phyloP scores from a whole-genome alignment of 2,797 vertebrate genomes.

The Anguilla anguilla region DNA sequence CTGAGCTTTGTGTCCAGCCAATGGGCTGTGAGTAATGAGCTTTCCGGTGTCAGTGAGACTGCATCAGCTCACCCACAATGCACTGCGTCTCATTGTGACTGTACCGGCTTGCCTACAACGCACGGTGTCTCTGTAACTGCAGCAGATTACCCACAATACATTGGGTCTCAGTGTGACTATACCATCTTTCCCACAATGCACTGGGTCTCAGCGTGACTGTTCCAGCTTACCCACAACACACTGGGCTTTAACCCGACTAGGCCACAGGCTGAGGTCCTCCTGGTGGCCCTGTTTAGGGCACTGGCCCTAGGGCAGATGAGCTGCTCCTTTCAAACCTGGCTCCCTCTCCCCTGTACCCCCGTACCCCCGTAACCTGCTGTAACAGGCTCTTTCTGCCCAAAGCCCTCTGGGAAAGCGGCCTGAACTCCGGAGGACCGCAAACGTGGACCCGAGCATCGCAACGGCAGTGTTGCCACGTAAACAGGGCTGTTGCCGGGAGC shows the following conservation, averaged over 20 bases:
- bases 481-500: slow-evolving; percentile 34
- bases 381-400: not conserved
- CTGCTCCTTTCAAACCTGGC: not conserved
- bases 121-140: no score
- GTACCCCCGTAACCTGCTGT: not conserved
- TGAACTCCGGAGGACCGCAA: slow-evolving; percentile 20
- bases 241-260: not conserved
- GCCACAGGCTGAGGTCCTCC: not conserved
- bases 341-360: not conserved
- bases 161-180: no score
- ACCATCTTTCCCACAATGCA: no score
- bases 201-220: no score
- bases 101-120: no score
- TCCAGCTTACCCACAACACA: not conserved
- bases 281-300: not conserved
- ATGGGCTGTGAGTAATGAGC: slow-evolving; percentile 45
- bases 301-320: not conserved
- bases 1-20: slow-evolving; percentile 42
- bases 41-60: slow-evolving; percentile 25
- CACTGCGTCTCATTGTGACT: not conserved
- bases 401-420: not conserved
- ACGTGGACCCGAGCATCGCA: slow-evolving; percentile 41
- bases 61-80: not conserved
- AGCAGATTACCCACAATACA: no score
- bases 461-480: not conserved